Conservation (phyloP, 2,888 invertebrate species). For the Lasiommata megera region DNA sequence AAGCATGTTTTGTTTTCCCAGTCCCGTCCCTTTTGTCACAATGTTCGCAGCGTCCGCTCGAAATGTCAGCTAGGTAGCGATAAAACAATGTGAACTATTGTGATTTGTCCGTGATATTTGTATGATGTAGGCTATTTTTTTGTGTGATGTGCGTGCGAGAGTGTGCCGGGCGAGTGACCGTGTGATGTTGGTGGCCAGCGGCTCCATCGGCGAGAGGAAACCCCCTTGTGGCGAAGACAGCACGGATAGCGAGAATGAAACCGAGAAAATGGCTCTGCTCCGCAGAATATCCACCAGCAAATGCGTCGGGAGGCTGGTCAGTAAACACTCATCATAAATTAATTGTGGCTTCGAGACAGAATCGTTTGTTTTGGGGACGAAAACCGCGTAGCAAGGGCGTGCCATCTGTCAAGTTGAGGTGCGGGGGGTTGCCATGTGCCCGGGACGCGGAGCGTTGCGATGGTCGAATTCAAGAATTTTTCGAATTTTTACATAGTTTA, state of each 20-base stretch:
- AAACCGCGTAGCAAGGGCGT: constrained; percentile 50
- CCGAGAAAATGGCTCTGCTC: constrained; percentile 89
- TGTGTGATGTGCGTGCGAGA: constrained; percentile 47
- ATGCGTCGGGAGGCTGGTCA: constrained; percentile 90
- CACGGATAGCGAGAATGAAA: constrained; percentile 91
- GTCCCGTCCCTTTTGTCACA: constrained; percentile 63
- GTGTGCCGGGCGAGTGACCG: constrained; percentile 59
- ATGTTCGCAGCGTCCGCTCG: constrained; percentile 75
- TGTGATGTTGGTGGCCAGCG: constrained; percentile 70
- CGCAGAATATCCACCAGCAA: constrained; percentile 91
- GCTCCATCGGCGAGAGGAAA: constrained; percentile 51
- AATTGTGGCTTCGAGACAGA: background rate
- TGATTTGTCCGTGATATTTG: constrained; percentile 56
- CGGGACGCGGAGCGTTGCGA: constrained; percentile 37
- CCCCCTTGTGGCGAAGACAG: constrained; percentile 66
- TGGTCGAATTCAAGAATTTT: constrained; percentile 48
- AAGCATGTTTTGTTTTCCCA: constrained; percentile 75
- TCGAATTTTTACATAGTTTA: background rate
- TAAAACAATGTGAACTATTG: constrained; percentile 49
- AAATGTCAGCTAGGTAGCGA: constrained; percentile 72
- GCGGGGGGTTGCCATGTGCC: constrained; percentile 60
- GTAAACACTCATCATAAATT: constrained; percentile 19
- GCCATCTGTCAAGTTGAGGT: constrained; percentile 44
- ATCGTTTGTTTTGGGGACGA: constrained; percentile 19
- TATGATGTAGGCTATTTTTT: constrained; percentile 75